These are phyloP conservation scores for Trinorchestia longiramus DNA, from an alignment of 1,140 invertebrate species.

Conservation along the genomic window DNA sequence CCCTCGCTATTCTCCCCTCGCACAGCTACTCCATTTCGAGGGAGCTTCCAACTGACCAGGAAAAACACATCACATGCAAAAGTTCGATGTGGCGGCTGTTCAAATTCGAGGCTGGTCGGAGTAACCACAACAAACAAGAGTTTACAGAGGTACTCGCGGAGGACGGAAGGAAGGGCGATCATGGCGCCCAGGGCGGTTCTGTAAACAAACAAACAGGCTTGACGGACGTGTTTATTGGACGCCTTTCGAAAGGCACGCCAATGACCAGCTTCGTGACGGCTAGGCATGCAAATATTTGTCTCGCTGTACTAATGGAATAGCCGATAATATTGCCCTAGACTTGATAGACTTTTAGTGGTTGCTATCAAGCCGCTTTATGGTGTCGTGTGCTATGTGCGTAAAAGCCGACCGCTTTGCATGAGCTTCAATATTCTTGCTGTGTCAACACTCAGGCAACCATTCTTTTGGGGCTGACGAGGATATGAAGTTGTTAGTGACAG, in stretches of 20 bases:
- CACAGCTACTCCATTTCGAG: not conserved
- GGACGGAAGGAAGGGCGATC: not conserved
- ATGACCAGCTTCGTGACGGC: conserved; percentile 31
- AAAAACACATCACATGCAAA: conserved; percentile 45
- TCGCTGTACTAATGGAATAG: conserved; percentile 23
- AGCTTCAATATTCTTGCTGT: not conserved
- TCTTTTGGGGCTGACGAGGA: not conserved
- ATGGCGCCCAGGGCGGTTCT: not conserved
- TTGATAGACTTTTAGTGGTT: conserved; percentile 44
- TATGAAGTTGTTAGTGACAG: not conserved
- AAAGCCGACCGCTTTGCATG: not conserved
- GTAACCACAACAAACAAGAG: conserved; percentile 50
- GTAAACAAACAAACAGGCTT: conserved; percentile 48
- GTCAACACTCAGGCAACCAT: not conserved
- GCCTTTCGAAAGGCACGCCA: conserved; percentile 12
- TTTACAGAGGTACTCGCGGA: not conserved
- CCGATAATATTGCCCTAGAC: conserved; percentile 31
- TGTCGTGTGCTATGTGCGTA: not conserved
- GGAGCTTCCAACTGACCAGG: conserved; percentile 33
- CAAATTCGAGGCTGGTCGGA: conserved; percentile 37
- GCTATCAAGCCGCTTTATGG: not conserved
- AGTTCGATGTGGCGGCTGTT: conserved; percentile 26
- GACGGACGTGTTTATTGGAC: conserved; percentile 50
- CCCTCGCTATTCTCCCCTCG: not conserved
- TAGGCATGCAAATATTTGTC: conserved; percentile 45